Conservation (phyloP, 2,888 invertebrate genomes). For the Hirudinaria manillensis region DNA sequence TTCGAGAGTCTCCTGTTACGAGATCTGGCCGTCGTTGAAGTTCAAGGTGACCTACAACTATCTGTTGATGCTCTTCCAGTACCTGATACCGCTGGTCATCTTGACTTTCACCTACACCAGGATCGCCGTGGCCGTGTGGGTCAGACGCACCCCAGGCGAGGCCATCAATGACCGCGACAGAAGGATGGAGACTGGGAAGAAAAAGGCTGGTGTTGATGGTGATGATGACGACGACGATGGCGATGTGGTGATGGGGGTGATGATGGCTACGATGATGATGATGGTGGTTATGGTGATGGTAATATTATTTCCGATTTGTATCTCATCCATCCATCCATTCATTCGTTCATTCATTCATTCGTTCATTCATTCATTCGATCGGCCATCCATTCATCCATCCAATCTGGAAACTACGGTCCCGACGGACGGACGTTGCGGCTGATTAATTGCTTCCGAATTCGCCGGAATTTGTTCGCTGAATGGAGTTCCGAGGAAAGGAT, state of each 20-base stretch:
- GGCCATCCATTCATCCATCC: no score
- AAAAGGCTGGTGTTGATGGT: conserved; percentile 64
- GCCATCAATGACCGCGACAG: conserved; percentile 76
- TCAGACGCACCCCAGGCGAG: conserved; percentile 78
- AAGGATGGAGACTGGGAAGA: conserved; percentile 75
- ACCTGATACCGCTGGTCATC: conserved; percentile 73
- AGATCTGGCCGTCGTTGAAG: not conserved
- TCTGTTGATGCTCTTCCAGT: conserved; percentile 74
- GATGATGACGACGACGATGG: not conserved
- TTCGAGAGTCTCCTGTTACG: not conserved
- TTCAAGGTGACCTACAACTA: conserved; percentile 64
- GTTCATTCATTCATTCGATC: no score
- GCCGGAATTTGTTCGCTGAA: no score
- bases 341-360: no score
- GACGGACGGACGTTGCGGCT: no score
- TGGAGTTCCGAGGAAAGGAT: no score
- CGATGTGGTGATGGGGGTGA: not conserved
- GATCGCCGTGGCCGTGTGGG: conserved; percentile 83
- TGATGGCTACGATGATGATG: not conserved
- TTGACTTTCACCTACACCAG: conserved; percentile 80
- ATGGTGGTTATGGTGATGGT: conserved; percentile 3
- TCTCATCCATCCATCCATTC: no score
- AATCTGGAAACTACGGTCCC: no score
- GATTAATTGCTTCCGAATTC: no score
- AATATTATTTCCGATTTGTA: not conserved